phyloP scores from a whole-genome alignment of 2,888 invertebrate genomes.

The Choreutis nemorana region DNA sequence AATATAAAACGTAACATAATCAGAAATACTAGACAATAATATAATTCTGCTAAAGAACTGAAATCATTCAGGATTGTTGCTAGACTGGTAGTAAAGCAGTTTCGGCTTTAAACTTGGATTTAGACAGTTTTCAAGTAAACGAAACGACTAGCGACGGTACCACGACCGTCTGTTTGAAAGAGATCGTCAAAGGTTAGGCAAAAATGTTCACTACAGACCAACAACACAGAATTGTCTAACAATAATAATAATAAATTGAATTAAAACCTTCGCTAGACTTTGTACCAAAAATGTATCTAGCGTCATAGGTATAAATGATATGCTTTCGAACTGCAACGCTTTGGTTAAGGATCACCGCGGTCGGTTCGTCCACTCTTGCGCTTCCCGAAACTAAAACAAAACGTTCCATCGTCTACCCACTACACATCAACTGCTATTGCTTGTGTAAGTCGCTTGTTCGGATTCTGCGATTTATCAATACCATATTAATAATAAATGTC shows the following conservation, averaged over 20 bases:
- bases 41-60: slow-evolving; percentile 65
- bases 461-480: slow-evolving; percentile 41
- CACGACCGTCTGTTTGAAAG: slow-evolving; percentile 13
- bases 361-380: too few species aligned
- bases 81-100: slow-evolving; percentile 32
- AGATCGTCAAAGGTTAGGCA: slow-evolving; percentile 15
- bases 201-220: slow-evolving; percentile 35
- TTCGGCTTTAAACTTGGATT: slow-evolving; percentile 15
- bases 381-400: slow-evolving; percentile 34
- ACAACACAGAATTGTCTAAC: slow-evolving; percentile 54
- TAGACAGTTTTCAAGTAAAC: slow-evolving; percentile 26
- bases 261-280: slow-evolving; percentile 54
- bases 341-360: slow-evolving; percentile 55
- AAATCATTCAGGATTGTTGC: slow-evolving; percentile 47
- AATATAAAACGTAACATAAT: slow-evolving; percentile 67
- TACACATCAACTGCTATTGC: slow-evolving; percentile 59
- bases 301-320: slow-evolving; percentile 60
- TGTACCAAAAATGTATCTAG: slow-evolving; percentile 59
- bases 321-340: slow-evolving; percentile 61
- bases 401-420: slow-evolving; percentile 34
- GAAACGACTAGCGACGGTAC: slow-evolving; percentile 42
- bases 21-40: slow-evolving; percentile 62
- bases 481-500: slow-evolving; percentile 59
- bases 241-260: slow-evolving; percentile 41
- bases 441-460: slow-evolving; percentile 51